Evolutionary conservation across 2,113 vertebrate species (phyloP).

Genomic region (Actinemys pallida): DNA sequence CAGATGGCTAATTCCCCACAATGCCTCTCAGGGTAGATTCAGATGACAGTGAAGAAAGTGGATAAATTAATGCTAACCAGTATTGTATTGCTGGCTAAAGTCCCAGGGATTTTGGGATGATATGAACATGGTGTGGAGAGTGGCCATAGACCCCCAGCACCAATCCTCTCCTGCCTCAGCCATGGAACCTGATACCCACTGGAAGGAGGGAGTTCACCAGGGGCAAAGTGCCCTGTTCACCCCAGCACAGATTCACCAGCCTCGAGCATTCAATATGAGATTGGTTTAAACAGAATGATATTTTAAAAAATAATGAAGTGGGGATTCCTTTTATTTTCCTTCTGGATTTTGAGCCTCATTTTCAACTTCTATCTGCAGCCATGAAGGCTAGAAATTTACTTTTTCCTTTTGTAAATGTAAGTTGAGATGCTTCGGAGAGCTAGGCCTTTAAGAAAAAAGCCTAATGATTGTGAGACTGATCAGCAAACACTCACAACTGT

Average conservation of each 20-base stretch:
- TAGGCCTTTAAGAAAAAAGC: not conserved
- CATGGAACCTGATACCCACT: not conserved
- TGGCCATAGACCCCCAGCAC: not conserved
- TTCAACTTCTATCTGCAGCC: not conserved
- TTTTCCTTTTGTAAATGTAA: not conserved
- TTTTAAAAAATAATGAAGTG: too few species aligned
- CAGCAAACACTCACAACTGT: not conserved
- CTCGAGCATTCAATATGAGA: not conserved
- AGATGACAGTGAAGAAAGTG: not conserved
- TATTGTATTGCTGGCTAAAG: not conserved
- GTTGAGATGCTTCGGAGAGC: not conserved
- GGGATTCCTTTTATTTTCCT: not conserved
- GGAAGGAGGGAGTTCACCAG: not conserved
- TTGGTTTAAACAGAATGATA: not conserved
- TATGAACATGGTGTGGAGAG: not conserved
- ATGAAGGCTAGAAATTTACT: not conserved
- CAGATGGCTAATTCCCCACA: not conserved
- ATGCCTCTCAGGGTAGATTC: not conserved
- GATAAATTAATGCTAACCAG: not conserved
- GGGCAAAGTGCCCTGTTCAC: not conserved
- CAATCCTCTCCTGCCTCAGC: not conserved
- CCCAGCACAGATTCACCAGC: not conserved
- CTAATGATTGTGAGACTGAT: not conserved
- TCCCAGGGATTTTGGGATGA: not conserved
- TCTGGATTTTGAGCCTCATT: not conserved